Evolutionary conservation across 2,797 vertebrate species (phyloP), one percentile per base, ranked within the genome.

Genomic region (Synaphobranchus kaupii): DNA sequence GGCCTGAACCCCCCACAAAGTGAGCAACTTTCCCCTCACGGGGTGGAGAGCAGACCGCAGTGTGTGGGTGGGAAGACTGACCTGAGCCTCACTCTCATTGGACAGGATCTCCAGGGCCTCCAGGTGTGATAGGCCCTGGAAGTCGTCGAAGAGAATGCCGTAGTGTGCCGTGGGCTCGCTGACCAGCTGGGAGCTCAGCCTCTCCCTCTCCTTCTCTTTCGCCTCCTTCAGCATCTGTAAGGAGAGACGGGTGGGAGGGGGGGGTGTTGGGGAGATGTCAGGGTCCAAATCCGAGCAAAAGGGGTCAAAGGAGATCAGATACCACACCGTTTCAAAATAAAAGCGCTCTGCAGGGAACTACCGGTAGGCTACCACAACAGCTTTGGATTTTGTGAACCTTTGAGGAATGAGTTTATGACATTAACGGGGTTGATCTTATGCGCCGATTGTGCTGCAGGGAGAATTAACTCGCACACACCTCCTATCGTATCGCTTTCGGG

Each of bases 91-190:
- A 0, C 99, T 99, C 95, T 99, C 98, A 89, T 98, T 98, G 92
- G 98, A 99, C 90, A 99, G 95, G 87, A 99, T 99, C 96, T 99
- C 99, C 92, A 99, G 95, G 87, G 98, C 99, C 95, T 99, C 99
- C 5, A 99, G 96, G 93, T 99, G 99, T 50, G 98, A 98, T 93
- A 99, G 91, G 83, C 99, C 99, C 92, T 99, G 99, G 93, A 97
- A 99, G 90, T 99, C 98, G 92, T 99, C 99, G 92, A 99, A 99
- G 82, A 99, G 97, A 90, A 98, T 94, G 78, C 98, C 97, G 3
- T 98, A 99, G 95, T 99, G 99, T 5, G 97, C 98, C 0, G 97
- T 98, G 90, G 96, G 97, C 80, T 97, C 97, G 7, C 93, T 96
- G 1, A 97, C 92, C 86, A 96, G 95, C 92, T 98, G 98, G 93